Percentiles rank a stretch among this genome's conserved stretches.
Conservation (phyloP, 2,888 invertebrate species). For the Charanyca ferruginea region DNA sequence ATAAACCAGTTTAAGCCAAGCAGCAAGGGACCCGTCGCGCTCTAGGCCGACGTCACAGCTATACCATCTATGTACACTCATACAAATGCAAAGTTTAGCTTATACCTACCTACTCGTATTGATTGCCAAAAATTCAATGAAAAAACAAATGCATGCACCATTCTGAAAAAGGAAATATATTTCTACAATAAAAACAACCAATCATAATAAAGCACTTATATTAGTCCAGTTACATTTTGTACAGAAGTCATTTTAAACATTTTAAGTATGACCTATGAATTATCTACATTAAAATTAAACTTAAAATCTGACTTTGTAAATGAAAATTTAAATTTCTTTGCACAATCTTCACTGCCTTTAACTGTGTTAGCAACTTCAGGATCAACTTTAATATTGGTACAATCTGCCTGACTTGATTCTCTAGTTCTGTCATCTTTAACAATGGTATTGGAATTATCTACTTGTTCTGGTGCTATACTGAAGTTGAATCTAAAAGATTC, state of each 20-base stretch:
- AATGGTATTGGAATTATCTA: slow-evolving; percentile 66
- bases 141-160: not conserved
- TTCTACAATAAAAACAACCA: slow-evolving; percentile 29
- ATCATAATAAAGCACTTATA: slow-evolving; percentile 57
- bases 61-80: too few species aligned
- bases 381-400: slow-evolving; percentile 55
- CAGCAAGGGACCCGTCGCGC: too few species aligned
- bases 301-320: slow-evolving; percentile 91
- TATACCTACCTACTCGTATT: not conserved
- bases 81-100: too few species aligned
- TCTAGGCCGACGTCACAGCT: too few species aligned
- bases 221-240: slow-evolving; percentile 51
- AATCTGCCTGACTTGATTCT: slow-evolving; percentile 37
- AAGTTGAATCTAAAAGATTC: slow-evolving; percentile 91
- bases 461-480: slow-evolving; percentile 74
- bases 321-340: slow-evolving; percentile 81
- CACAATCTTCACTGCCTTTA: slow-evolving; percentile 58
- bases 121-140: not conserved
- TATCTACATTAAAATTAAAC: slow-evolving; percentile 92
- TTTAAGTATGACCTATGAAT: slow-evolving; percentile 65
- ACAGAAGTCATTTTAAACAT: slow-evolving; percentile 48
- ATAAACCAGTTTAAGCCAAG: too few species aligned
- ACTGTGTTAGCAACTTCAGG: slow-evolving; percentile 57
- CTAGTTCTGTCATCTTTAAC: slow-evolving; percentile 45
- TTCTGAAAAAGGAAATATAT: slow-evolving; percentile 2